phyloP scores from a whole-genome alignment of 2,888 invertebrate genomes.

The Podotricha telesiphe region DNA sequence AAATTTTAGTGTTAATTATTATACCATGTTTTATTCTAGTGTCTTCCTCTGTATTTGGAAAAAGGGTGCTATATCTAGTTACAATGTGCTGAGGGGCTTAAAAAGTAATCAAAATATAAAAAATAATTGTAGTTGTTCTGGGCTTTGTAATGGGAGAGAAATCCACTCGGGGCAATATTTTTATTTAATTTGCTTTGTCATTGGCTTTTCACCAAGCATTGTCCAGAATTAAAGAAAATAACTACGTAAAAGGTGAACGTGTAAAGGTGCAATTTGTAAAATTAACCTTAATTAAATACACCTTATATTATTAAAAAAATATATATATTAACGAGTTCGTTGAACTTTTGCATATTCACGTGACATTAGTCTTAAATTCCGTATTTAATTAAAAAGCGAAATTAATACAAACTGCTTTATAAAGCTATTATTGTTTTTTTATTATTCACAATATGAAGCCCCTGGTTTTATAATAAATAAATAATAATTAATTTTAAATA shows the following conservation, averaged over 20 bases:
- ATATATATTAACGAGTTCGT: background rate
- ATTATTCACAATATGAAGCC: background rate
- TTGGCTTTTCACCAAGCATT: too few relatives aligned
- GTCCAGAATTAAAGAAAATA: background rate
- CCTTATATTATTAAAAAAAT: background rate
- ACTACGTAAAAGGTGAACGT: too few relatives aligned
- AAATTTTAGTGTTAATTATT: constrained; percentile 21
- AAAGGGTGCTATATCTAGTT: constrained; percentile 49
- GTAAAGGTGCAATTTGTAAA: background rate
- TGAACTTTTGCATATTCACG: background rate
- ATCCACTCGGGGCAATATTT: background rate
- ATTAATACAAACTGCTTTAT: background rate
- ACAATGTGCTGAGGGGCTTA: constrained; percentile 30
- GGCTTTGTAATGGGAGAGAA: too few relatives aligned
- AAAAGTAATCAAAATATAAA: background rate
- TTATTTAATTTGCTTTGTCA: too few relatives aligned
- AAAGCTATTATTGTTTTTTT: background rate
- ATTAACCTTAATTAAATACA: too few relatives aligned
- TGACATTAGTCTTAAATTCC: background rate
- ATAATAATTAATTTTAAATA: constrained; percentile 26
- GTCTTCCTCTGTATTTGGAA: constrained; percentile 45
- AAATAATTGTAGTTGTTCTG: background rate
- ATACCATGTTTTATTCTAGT: constrained; percentile 58
- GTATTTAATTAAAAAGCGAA: background rate
- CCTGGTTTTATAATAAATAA: constrained; percentile 28